Base-by-base conservation (phyloP, 1,140 invertebrate genomes). In the Lethrus apterus region DNA sequence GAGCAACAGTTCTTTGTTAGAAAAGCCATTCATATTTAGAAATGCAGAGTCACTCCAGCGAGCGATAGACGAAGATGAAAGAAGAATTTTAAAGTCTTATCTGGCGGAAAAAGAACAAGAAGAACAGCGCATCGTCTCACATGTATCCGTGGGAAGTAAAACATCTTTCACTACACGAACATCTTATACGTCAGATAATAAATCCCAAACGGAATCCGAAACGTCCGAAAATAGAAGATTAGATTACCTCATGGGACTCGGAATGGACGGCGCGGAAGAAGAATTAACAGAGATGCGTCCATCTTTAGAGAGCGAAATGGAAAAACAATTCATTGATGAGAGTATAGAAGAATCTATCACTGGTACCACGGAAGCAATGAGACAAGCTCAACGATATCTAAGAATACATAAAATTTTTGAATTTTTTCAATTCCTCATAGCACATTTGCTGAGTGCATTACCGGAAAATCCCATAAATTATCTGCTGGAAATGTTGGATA, bases 391-490 rank as follows among this genome's bases (percentile, higher is more conserved):
- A 15, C 46, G 48, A 3, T 73, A 71, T 44, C 40, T 73, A 4
- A 55, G 57, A 2, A 40, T 63, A 5, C 68, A 66, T 23, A 67
- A 60, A 15, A 69, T 73, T 33, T 66, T 61, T 35, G 65, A 72
- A 17, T 63, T 71, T 11, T 70, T 70, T 42, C 63, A 68, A 45
- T 74, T 71, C 50, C 50, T 74, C 2, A 64, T 71, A 19, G 59
- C 63, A 8, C 70, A 73, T 57, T 51, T 74, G 3, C 36, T 71
- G 9, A 56, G 64, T 2, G 57, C 63, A 10, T 57, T 63, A 31
- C 67, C 71, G 17, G 57, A 58, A 0, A 60, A 75, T 48, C 73
- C 72, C 5, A 66, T 74, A 10, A 57, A 64, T 15, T 74, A 69
- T 52, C 54, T 75, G 3, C 46, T 60, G 8, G 62, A 69, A 43